phyloP scores from a whole-genome alignment of 2,888 invertebrate genomes.

The Agonopterix subpropinquella region DNA sequence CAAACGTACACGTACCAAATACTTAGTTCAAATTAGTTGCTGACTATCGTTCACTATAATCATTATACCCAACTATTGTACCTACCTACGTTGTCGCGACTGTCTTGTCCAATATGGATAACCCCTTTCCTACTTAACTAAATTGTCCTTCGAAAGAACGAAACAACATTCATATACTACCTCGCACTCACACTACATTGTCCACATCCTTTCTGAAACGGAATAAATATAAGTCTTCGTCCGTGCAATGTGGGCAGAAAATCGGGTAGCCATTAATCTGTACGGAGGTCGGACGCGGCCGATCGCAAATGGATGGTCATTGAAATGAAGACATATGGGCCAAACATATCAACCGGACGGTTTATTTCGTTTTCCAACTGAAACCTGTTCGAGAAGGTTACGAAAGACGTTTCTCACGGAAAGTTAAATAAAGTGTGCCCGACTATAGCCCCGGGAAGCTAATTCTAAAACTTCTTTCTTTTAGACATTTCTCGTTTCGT shows the following conservation, averaged over 20 bases:
- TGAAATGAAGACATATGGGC: conserved; percentile 59
- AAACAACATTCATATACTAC: neutral
- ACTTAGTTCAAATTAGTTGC: no score
- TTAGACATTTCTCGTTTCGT: conserved; percentile 33
- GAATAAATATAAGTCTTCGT: no score
- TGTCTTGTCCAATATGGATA: no score
- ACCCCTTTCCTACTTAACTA: no score
- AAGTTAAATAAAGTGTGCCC: conserved; percentile 27
- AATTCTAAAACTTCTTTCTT: conserved; percentile 36
- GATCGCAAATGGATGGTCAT: conserved; percentile 60
- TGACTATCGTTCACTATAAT: no score
- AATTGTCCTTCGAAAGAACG: neutral
- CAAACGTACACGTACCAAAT: no score
- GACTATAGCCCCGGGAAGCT: conserved; percentile 24
- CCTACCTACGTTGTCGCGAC: no score
- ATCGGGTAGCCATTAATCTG: conserved; percentile 54
- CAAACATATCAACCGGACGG: conserved; percentile 53
- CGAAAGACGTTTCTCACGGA: conserved; percentile 37
- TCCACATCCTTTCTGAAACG: neutral
- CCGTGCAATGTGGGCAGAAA: conserved; percentile 27
- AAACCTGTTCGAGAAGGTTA: conserved; percentile 26
- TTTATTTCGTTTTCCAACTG: conserved; percentile 43
- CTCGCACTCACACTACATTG: conserved; percentile 10
- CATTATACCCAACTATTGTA: no score
- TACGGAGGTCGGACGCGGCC: conserved; percentile 25